Conservation (phyloP, 2,113 vertebrate species). For the Microtus oregoni region DNA sequence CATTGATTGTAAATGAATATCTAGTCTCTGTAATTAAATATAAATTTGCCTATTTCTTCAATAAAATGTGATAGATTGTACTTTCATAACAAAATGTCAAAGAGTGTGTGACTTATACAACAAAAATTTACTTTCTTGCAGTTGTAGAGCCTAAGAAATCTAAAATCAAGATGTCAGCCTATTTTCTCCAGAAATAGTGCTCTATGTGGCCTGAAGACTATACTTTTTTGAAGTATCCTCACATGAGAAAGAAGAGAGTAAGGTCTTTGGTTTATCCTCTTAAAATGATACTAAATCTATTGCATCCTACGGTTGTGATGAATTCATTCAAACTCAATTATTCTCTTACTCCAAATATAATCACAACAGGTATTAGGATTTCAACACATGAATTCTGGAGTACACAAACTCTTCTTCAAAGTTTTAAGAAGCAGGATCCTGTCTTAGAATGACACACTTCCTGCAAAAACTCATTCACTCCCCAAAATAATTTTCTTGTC, state of each 20-base stretch:
- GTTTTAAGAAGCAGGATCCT: not conserved
- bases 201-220: not conserved
- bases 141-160: not conserved
- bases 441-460: not conserved
- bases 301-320: not conserved
- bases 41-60: not conserved
- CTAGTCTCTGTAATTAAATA: not conserved
- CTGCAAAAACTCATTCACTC: not conserved
- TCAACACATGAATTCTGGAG: not conserved
- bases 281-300: not conserved
- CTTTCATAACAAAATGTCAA: conserved; percentile 11
- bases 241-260: not conserved
- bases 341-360: not conserved
- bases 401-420: not conserved
- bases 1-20: not conserved
- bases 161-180: not conserved
- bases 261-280: not conserved
- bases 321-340: not conserved
- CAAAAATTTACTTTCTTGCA: not conserved
- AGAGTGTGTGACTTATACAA: not conserved
- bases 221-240: not conserved
- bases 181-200: not conserved
- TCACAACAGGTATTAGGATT: not conserved
- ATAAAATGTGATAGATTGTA: not conserved
- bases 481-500: not conserved